Base-by-base conservation (phyloP, 1,140 invertebrate species). In the Lanistes nyassanus region DNA sequence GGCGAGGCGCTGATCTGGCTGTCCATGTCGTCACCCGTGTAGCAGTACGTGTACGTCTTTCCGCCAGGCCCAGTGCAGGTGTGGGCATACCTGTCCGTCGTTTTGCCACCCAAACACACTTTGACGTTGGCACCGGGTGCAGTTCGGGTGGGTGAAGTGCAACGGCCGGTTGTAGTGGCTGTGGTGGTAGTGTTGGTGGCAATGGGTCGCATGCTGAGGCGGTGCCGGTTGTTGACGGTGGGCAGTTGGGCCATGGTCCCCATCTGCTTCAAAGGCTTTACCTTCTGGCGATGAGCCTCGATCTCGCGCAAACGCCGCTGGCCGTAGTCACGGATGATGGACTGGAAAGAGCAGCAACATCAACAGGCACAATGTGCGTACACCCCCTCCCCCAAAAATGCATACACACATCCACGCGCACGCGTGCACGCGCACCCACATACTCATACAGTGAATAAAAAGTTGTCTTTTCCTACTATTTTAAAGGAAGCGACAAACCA, bases 281-380 rank as follows among this genome's bases (percentile, higher is more conserved):
- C 80, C 42, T 80, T 81, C 73, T 83, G 77, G n/a, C 84, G 74
- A 73, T 87, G 82, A 47, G 83, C 79, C 75, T 85, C 83, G 47
- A 85, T 83, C 73, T 87, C 81, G 62, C 83, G 77, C 16, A 87
- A 77, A 29, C 85, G 75, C 66, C 81, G 77, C 62, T 87, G 82
- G 39, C 84, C 85, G 76, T 87, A 87, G 55, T 84, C 83, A 55
- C 85, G 75, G 29, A 87, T 87, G 42, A 87, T 86, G 62, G 80
- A 80, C 85, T 87, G 80, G 66, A 82, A 83, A 23, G 47, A 67
- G n/a, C 51, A 31, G 36, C 26, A 36, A 16, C 1, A 65, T 7
- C 4, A 4, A 58, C 23, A 58, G 5, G 21, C 56, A n/a, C n/a
- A n/a, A n/a, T n/a, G n/a, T n/a, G n/a, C n/a, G n/a, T n/a, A 42